Conservation (phyloP, 1,140 invertebrate genomes). For the Zaprionus davidi region DNA sequence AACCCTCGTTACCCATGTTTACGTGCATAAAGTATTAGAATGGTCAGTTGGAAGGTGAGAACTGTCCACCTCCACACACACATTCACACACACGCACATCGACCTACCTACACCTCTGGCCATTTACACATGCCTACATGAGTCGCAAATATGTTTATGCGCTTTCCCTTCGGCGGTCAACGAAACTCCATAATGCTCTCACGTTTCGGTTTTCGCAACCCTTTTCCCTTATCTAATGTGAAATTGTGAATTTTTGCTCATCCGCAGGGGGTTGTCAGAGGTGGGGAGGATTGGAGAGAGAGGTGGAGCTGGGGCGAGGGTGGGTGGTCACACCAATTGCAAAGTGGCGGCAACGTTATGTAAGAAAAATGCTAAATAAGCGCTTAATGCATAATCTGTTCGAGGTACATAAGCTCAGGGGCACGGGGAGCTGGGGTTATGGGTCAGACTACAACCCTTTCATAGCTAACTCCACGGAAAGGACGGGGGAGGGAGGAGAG, state of each 20-base stretch:
- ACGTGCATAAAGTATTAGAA: not conserved
- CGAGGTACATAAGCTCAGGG: conserved; percentile 32
- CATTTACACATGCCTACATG: conserved; percentile 7
- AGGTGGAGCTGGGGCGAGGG: conserved; percentile 23
- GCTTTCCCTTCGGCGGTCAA: not conserved
- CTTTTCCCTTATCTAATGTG: conserved; percentile 35
- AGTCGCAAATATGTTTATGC: conserved; percentile 12
- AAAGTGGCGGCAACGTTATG: conserved; percentile 64
- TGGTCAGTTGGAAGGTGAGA: not conserved
- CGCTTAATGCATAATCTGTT: conserved; percentile 81
- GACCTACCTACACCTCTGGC: not conserved
- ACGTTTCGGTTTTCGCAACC: conserved; percentile 24
- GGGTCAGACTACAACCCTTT: conserved; percentile 7
- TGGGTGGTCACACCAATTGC: conserved; percentile 37
- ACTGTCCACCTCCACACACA: not conserved
- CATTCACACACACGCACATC: not conserved
- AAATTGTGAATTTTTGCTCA: conserved; percentile 23
- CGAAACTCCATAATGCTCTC: conserved; percentile 23
- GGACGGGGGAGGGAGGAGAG: not conserved
- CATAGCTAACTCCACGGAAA: conserved; percentile 16
- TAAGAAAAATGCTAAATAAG: conserved; percentile 82
- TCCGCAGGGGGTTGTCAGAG: conserved; percentile 6
- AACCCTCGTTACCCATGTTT: not conserved
- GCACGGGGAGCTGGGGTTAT: conserved; percentile 26
- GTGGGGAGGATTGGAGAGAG: not conserved